Conservation (phyloP, 2,797 vertebrate species). For the Lacerta viridis region DNA sequence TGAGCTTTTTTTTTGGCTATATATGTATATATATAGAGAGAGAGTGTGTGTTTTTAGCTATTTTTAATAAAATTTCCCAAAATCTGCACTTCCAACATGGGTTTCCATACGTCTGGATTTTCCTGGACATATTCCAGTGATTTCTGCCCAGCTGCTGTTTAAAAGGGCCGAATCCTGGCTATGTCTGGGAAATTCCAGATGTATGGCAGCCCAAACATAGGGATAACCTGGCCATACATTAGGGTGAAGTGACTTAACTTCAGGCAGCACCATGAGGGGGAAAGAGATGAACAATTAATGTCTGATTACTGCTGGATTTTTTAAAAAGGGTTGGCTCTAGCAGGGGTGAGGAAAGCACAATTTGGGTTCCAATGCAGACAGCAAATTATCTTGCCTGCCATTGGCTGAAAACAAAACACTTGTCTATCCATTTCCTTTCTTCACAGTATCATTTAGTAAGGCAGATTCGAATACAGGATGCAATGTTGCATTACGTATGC, state of each 20-base stretch:
- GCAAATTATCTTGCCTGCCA: not conserved
- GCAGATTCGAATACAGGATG: not conserved
- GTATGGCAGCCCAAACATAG: not conserved
- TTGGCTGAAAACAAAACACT: not conserved
- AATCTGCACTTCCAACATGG: no score
- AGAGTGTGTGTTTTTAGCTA: no score
- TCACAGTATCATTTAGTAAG: not conserved
- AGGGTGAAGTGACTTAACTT: not conserved
- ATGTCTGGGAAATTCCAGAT: no score
- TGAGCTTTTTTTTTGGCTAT: no score
- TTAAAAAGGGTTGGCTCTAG: not conserved
- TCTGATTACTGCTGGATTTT: not conserved
- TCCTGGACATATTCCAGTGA: no score
- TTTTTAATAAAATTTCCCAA: no score
- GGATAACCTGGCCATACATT: not conserved
- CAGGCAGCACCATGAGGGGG: not conserved
- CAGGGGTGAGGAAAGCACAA: no score
- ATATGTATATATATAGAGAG: no score
- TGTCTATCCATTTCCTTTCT: not conserved
- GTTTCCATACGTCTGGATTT: no score
- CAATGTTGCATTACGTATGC: not conserved
- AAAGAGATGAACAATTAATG: not conserved
- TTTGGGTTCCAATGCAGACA: not conserved
- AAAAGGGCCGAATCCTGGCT: no score
- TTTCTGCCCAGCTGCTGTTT: no score